phyloP scores from a whole-genome alignment of 2,888 invertebrate genomes.

The Liposcelis brunnea region DNA sequence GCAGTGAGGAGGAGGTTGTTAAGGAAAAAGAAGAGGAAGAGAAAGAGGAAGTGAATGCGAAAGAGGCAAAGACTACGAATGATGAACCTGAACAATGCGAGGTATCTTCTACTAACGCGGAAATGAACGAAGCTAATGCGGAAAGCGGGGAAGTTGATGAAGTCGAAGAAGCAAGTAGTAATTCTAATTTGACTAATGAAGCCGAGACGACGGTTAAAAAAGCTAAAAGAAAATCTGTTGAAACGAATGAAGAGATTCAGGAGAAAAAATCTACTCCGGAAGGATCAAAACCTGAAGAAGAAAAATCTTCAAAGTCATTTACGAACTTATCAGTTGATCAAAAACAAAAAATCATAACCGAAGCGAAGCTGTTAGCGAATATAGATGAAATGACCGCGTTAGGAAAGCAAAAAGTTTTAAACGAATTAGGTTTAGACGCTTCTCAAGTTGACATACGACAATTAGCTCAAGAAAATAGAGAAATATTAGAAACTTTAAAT shows the following conservation, averaged over 20 bases:
- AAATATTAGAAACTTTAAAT: no score
- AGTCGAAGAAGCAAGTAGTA: not conserved
- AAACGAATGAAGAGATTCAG: not conserved
- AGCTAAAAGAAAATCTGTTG: no score
- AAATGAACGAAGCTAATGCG: no score
- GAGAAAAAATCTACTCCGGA: not conserved
- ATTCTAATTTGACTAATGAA: not conserved
- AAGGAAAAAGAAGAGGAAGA: constrained; percentile 1
- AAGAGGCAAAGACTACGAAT: constrained; percentile 15
- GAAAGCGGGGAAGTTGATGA: not conserved
- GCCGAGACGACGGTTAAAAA: no score
- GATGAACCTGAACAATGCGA: not conserved
- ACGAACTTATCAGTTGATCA: no score
- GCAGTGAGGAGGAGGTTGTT: not conserved
- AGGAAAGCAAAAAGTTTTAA: no score
- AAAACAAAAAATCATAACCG: not conserved
- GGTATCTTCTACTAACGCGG: no score
- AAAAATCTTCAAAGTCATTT: not conserved
- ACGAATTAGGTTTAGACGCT: no score
- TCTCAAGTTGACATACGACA: no score
- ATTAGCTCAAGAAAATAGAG: no score
- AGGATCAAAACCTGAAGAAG: not conserved
- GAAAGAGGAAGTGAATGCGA: constrained; percentile 9
- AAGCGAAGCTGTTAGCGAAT: not conserved
- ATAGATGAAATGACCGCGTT: no score